Evolutionary conservation across 2,888 invertebrate genomes (phyloP).

Genomic region (Hyposoter didymator): DNA sequence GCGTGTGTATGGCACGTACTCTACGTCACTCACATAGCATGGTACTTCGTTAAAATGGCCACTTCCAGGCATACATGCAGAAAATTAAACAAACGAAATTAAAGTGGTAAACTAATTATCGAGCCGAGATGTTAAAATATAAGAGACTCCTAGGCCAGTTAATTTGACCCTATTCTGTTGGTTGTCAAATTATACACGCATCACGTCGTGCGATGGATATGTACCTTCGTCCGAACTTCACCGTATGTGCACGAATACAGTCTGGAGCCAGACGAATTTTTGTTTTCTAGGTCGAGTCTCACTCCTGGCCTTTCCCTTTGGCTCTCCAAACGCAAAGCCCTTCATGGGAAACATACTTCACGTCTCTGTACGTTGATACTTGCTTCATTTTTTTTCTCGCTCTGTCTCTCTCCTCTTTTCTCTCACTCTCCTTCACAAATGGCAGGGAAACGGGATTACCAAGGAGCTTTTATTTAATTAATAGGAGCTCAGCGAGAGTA

Average conservation of each 20-base stretch:
- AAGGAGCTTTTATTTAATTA: conserved; percentile 72
- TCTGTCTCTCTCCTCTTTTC: conserved; percentile 30
- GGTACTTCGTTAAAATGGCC: conserved; percentile 32
- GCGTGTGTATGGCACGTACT: conserved; percentile 1
- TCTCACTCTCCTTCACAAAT: not conserved
- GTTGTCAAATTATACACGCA: not conserved
- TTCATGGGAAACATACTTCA: conserved; percentile 64
- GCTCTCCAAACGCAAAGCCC: conserved; percentile 63
- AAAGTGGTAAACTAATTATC: conserved; percentile 31
- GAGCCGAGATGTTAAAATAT: conserved; percentile 17
- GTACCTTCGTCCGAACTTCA: not conserved
- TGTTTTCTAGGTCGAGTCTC: conserved; percentile 46
- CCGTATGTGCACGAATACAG: not conserved
- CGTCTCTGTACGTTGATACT: conserved; percentile 67
- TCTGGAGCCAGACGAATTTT: conserved; percentile 18
- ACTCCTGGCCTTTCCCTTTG: conserved; percentile 7
- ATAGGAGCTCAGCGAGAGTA: conserved; percentile 44
- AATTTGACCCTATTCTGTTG: conserved; percentile 8
- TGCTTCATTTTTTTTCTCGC: conserved; percentile 30
- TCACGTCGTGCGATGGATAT: not conserved
- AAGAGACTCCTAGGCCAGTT: conserved; percentile 17
- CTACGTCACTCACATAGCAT: conserved; percentile 16
- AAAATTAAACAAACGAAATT: not conserved
- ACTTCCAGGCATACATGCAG: not conserved
- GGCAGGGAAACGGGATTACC: conserved; percentile 19